Percentiles rank a stretch among this genome's conserved stretches.
Evolutionary conservation across 2,888 invertebrate genomes (phyloP).

Genomic region (Liopterus haemorrhoidalis): DNA sequence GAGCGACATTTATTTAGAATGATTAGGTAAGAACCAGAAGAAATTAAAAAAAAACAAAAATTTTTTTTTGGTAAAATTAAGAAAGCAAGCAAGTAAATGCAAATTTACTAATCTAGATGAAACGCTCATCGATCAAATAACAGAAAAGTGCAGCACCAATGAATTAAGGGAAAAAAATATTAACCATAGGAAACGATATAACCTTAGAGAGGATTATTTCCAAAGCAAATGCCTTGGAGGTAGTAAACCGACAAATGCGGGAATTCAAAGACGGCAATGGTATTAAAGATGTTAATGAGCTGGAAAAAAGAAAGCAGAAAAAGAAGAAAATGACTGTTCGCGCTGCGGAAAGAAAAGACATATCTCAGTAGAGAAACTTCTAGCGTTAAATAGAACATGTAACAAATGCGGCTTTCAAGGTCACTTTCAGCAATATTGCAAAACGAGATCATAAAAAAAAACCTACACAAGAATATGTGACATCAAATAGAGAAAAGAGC

Average conservation of each 20-base stretch:
- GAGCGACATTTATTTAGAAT: conserved; percentile 28
- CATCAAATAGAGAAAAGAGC: no score
- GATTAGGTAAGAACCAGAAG: conserved; percentile 34
- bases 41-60: conserved; percentile 33
- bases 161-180: conserved; percentile 29
- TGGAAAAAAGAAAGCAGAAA: conserved; percentile 5
- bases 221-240: conserved; percentile 28
- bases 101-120: conserved; percentile 26
- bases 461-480: no score
- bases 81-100: conserved; percentile 26
- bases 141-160: conserved; percentile 30
- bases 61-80: conserved; percentile 35
- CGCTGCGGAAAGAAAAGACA: conserved; percentile 26
- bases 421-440: conserved; percentile 29
- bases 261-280: conserved; percentile 11
- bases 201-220: conserved; percentile 25
- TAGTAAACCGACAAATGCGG: conserved; percentile 22
- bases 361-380: conserved; percentile 25
- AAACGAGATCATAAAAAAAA: conserved; percentile 22
- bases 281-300: conserved; percentile 3
- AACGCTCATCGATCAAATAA: conserved; percentile 34
- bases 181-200: conserved; percentile 26
- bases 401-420: conserved; percentile 27
- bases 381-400: conserved; percentile 30
- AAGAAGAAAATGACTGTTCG: conserved; percentile 17